A percentile compares a stretch with the other conserved stretches of the same genome.
Evolutionary conservation across 2,888 invertebrate genomes (phyloP).

Genomic region (Philaethria dido): DNA sequence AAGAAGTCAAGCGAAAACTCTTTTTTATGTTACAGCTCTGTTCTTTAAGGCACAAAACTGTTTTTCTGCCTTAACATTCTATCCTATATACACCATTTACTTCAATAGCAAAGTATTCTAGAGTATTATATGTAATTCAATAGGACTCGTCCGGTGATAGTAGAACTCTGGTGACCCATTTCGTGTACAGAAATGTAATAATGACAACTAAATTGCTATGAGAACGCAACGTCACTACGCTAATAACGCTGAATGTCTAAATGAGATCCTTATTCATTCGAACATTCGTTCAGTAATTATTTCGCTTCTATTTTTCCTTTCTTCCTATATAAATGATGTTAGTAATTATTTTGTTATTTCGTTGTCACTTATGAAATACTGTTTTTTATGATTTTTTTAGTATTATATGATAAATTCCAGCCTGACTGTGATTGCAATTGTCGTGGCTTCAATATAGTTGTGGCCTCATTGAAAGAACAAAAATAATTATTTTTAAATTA

Average conservation of each 20-base stretch:
- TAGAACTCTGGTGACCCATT: conserved; percentile 20
- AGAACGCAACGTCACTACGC: conserved; percentile 23
- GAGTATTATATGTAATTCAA: background rate
- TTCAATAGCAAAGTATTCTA: background rate
- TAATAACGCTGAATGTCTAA: conserved; percentile 23
- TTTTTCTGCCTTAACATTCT: background rate
- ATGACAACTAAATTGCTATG: conserved; percentile 28
- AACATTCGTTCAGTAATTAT: conserved; percentile 6
- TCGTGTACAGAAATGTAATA: conserved; percentile 31
- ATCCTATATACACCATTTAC: background rate
- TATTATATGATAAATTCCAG: too few relatives aligned
- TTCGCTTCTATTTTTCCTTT: background rate
- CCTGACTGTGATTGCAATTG: too few relatives aligned
- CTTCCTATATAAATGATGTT: background rate
- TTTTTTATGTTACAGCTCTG: too few relatives aligned
- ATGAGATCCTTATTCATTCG: conserved; percentile 20
- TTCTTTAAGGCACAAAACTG: too few relatives aligned
- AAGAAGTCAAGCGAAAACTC: too few relatives aligned
- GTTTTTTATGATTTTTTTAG: too few relatives aligned
- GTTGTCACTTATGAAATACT: too few relatives aligned
- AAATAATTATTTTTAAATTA: too few relatives aligned
- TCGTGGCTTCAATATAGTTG: too few relatives aligned
- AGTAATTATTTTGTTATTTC: background rate
- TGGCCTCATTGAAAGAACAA: too few relatives aligned
- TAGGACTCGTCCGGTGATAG: conserved; percentile 26